These are phyloP conservation scores for Stratiomys singularior DNA, from an alignment of 2,888 invertebrate species.

Conservation along the genomic window DNA sequence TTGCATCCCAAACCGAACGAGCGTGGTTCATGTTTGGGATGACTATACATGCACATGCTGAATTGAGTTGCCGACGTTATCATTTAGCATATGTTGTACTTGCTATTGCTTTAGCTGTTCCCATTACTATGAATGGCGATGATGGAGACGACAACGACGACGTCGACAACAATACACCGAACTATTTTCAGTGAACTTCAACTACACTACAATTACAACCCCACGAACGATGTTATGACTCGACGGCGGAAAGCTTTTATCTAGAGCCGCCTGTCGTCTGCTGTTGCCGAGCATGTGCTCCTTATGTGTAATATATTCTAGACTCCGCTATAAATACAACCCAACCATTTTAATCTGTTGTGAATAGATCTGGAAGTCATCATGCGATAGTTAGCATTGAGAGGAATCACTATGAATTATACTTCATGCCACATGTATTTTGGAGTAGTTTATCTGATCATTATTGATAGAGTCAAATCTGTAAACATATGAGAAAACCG, in stretches of 20 bases:
- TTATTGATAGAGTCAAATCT: no score
- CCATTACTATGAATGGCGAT: neutral
- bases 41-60: constrained; percentile 33
- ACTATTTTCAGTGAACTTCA: constrained; percentile 41
- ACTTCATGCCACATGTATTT: no score
- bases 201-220: constrained; percentile 39
- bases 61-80: constrained; percentile 19
- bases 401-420: no score
- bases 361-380: neutral
- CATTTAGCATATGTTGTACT: neutral
- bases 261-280: constrained; percentile 28
- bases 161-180: constrained; percentile 18
- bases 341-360: constrained; percentile 25
- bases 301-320: constrained; percentile 23
- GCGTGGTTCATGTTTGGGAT: constrained; percentile 31
- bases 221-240: constrained; percentile 24
- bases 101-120: no score
- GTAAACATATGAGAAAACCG: no score
- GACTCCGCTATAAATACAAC: constrained; percentile 13
- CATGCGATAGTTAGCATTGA: neutral
- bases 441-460: no score
- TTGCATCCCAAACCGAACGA: constrained; percentile 39
- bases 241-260: constrained; percentile 36
- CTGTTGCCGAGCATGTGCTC: constrained; percentile 3
- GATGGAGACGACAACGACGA: neutral